Evolutionary conservation across 2,888 invertebrate genomes (phyloP).

Genomic region (Parasteatoda lunata): DNA sequence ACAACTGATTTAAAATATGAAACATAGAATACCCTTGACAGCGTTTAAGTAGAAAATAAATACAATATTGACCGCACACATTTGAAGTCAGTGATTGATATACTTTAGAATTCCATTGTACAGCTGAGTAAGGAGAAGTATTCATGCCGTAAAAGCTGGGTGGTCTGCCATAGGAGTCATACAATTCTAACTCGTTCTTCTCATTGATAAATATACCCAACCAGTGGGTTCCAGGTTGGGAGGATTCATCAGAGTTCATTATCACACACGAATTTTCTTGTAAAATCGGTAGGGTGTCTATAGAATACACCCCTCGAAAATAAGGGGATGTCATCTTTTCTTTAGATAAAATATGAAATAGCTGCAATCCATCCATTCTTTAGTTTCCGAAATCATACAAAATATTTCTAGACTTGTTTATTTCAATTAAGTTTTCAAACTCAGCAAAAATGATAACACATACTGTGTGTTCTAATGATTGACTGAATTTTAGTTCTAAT

Average conservation of each 20-base stretch:
- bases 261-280: not conserved
- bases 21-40: no score
- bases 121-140: no score
- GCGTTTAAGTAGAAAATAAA: no score
- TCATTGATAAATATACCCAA: no score
- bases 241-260: not conserved
- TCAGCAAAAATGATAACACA: not conserved
- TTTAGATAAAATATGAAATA: not conserved
- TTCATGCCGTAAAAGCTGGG: no score
- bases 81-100: no score
- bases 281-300: not conserved
- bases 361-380: not conserved
- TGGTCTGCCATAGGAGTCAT: no score
- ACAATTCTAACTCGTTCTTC: no score
- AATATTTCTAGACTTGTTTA: not conserved
- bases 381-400: not conserved
- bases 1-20: no score
- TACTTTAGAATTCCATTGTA: no score
- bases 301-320: not conserved
- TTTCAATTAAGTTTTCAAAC: slow-evolving; percentile 5
- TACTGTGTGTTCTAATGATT: not conserved
- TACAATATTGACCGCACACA: no score
- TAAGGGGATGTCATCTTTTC: not conserved
- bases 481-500: not conserved
- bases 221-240: not conserved